These are phyloP conservation scores for Butorides virescens DNA, from an alignment of 2,113 vertebrate species.

Conservation along the genomic window DNA sequence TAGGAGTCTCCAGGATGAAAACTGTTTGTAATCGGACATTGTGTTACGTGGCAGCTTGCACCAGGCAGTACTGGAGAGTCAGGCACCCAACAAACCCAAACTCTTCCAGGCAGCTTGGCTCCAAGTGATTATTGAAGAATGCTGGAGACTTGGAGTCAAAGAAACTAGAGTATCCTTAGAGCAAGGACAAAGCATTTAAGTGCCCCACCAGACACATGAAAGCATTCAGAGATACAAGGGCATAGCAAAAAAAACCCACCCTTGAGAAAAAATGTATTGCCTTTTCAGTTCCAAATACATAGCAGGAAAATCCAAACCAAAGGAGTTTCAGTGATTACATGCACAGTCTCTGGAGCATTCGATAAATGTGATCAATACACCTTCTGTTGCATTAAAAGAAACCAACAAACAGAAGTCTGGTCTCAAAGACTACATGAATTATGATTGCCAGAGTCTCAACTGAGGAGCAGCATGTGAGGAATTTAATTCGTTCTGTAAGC, in stretches of 20 bases:
- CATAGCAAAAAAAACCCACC: not conserved
- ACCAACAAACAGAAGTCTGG: not conserved
- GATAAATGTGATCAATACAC: not conserved
- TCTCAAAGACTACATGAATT: not conserved
- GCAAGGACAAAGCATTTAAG: not conserved
- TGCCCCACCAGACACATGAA: not conserved
- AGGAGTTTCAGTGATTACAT: not conserved
- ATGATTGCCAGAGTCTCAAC: not conserved
- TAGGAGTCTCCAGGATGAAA: not conserved
- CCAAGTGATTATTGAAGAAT: slow-evolving; percentile 49
- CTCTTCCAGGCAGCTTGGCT: slow-evolving; percentile 29
- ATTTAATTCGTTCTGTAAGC: not conserved
- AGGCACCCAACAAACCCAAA: not conserved
- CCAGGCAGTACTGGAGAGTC: not conserved
- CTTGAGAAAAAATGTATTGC: not conserved
- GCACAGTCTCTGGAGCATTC: not conserved
- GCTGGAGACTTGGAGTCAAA: slow-evolving; percentile 1
- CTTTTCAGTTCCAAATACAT: not conserved
- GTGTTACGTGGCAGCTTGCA: not conserved
- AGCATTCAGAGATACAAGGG: not conserved
- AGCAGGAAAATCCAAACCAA: not conserved
- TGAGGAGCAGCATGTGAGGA: not conserved
- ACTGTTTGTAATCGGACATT: not conserved
- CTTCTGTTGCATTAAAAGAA: not conserved
- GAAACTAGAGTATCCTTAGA: not conserved